Base-by-base conservation (phyloP, 2,113 vertebrate species). In the Tupaia tana region DNA sequence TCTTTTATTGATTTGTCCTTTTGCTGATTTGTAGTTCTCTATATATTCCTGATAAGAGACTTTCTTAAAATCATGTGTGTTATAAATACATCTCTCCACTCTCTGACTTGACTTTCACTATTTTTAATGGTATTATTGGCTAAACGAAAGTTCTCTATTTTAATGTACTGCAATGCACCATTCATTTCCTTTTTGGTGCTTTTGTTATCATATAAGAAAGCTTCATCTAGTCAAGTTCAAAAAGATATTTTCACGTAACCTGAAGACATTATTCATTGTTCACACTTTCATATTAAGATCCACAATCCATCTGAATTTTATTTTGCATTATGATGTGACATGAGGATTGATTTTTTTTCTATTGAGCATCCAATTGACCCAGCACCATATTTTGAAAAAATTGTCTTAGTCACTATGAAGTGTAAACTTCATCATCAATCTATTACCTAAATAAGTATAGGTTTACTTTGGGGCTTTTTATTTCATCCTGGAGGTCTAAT, bases 301-400 rank as follows among this genome's bases (percentile, higher is more conserved):
- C 52, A 92, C 3, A 34, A 89, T 73, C 63, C 74, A 67, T 58
- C 24, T 34, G 9, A 96, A 94, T 67, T 63, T 77, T 63, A 89
- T 69, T 89, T 71, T 59, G 66, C 83, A 86, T 74, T 56, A 75
- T 70, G 14, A 75, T 64, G 7, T 87, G 31, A 54, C 24, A 70
- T 15, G n/a, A 6, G 27, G 20, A 70, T 75, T 10, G 2, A 4
- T 27, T 64, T 16, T 92, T 86, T 86, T 58, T 61, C 84, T 92
- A 12, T 89, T 86, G 81, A 24, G 58, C 18, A 81, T 34, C 31
- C 64, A 86, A 83, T 10, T 73, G 70, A 90, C 22, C 69, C 18
- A 70, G 77, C 18, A 66, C n/a, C 9, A 79, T 75, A 61, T 94
- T 94, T 43, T 64, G 59, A 80, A 93, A 74, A 95, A 12, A 93